phyloP scores from a whole-genome alignment of 1,140 invertebrate genomes.

The Drosophila albomicans region DNA sequence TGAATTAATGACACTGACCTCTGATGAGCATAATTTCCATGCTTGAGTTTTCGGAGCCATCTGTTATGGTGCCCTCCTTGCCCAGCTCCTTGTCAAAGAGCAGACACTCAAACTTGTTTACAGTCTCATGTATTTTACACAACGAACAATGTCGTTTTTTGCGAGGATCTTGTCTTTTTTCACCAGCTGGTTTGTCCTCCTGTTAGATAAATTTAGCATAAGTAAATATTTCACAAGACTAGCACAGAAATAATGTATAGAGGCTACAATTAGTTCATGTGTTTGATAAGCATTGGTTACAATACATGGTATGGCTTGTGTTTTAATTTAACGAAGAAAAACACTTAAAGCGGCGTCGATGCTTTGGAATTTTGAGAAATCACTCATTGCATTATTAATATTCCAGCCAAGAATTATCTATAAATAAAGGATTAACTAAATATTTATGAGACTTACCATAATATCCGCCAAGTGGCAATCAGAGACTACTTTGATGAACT shows the following conservation, averaged over 20 bases:
- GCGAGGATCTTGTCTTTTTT: conserved; percentile 11
- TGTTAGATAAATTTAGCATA: neutral
- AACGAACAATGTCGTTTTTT: conserved; percentile 55
- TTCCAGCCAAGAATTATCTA: too few relatives aligned
- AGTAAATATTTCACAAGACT: neutral
- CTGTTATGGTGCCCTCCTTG: conserved; percentile 67
- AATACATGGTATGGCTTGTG: neutral
- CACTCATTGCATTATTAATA: too few relatives aligned
- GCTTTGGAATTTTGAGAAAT: too few relatives aligned
- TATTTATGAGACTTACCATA: conserved; percentile 44
- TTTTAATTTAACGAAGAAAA: too few relatives aligned
- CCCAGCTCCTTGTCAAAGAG: conserved; percentile 85
- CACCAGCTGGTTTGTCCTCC: conserved; percentile 40
- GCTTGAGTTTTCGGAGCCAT: conserved; percentile 85
- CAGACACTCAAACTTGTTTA: conserved; percentile 87
- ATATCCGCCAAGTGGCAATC: conserved; percentile 89
- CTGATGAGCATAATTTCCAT: conserved; percentile 66
- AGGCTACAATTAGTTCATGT: too few relatives aligned
- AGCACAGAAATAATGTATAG: too few relatives aligned
- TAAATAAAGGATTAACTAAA: too few relatives aligned
- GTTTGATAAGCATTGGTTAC: neutral
- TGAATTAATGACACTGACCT: conserved; percentile 26
- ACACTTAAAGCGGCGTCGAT: too few relatives aligned
- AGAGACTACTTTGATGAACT: conserved; percentile 87
- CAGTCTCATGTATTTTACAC: conserved; percentile 85